Percentiles rank a stretch among this genome's conserved stretches.
These are phyloP conservation scores for Selene dorsalis DNA, from an alignment of 2,797 vertebrate species.

Conservation along the genomic window DNA sequence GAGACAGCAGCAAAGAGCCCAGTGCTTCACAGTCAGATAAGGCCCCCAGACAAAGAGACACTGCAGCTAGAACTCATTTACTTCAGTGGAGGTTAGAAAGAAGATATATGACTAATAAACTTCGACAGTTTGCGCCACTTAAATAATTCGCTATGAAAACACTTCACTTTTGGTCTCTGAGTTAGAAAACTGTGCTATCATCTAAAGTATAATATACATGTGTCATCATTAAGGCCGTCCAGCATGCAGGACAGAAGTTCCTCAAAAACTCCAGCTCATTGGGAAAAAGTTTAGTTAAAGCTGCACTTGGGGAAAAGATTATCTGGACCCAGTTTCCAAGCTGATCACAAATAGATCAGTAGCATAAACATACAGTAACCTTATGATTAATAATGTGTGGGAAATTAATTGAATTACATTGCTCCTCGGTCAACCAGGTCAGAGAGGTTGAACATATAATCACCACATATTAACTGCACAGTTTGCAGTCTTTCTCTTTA, in stretches of 20 bases:
- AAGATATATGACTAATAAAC: conserved; percentile 62
- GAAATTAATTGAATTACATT: background rate
- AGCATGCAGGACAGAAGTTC: background rate
- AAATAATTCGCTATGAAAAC: conserved; percentile 57
- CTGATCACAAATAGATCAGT: no score
- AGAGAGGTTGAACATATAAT: conserved; percentile 19
- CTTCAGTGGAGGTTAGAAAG: conserved; percentile 43
- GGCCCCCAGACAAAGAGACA: conserved; percentile 70
- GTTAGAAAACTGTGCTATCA: conserved; percentile 1
- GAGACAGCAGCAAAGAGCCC: conserved; percentile 72
- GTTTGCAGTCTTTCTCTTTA: background rate
- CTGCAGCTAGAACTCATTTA: conserved; percentile 59
- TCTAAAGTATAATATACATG: conserved; percentile 1
- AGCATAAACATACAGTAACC: background rate
- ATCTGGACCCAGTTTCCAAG: no score
- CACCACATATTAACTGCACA: conserved; percentile 8
- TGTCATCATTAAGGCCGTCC: background rate
- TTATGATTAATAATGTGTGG: conserved; percentile 14
- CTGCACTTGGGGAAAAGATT: background rate
- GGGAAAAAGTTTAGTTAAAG: background rate
- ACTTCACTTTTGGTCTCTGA: conserved; percentile 47
- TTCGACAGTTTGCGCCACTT: conserved; percentile 67
- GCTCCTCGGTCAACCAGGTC: conserved; percentile 18
- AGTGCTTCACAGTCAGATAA: conserved; percentile 77
- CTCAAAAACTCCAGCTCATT: background rate